phyloP scores from a whole-genome alignment of 1,140 invertebrate species.

The Papilio polytes region DNA sequence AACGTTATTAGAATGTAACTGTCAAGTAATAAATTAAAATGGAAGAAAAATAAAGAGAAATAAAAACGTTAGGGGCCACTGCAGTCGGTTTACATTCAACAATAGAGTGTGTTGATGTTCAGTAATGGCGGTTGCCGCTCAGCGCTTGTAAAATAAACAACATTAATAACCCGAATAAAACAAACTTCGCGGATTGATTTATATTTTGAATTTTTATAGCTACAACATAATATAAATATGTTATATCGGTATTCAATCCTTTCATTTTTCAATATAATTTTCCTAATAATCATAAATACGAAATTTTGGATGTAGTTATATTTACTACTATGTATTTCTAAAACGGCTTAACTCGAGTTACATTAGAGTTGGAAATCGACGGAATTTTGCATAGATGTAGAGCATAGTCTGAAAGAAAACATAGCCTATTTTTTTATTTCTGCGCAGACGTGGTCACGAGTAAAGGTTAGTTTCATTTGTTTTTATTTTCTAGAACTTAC shows the following conservation, averaged over 20 bases:
- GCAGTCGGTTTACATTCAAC: conserved; percentile 22
- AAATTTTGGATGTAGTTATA: too few species aligned
- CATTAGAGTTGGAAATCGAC: too few species aligned
- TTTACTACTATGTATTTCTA: too few species aligned
- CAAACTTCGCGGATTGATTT: conserved; percentile 25
- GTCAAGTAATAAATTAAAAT: conserved; percentile 2
- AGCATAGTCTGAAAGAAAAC: too few species aligned
- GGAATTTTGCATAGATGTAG: too few species aligned
- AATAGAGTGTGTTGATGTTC: conserved; percentile 25
- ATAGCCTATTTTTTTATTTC: too few species aligned
- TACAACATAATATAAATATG: not conserved
- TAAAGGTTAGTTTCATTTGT: too few species aligned
- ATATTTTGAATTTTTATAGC: conserved; percentile 1
- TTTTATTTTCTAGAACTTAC: too few species aligned
- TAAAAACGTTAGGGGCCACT: conserved; percentile 3
- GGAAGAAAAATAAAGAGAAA: conserved; percentile 8
- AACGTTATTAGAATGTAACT: conserved; percentile 27
- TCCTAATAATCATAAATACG: too few species aligned
- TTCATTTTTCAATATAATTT: not conserved
- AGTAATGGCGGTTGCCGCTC: conserved; percentile 15
- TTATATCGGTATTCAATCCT: not conserved
- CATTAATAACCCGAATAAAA: conserved; percentile 22
- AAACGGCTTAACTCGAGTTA: too few species aligned
- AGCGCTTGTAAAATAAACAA: conserved; percentile 21
- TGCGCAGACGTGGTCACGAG: too few species aligned